phyloP scores from a whole-genome alignment of 2,797 vertebrate species.

The Allobates femoralis region DNA sequence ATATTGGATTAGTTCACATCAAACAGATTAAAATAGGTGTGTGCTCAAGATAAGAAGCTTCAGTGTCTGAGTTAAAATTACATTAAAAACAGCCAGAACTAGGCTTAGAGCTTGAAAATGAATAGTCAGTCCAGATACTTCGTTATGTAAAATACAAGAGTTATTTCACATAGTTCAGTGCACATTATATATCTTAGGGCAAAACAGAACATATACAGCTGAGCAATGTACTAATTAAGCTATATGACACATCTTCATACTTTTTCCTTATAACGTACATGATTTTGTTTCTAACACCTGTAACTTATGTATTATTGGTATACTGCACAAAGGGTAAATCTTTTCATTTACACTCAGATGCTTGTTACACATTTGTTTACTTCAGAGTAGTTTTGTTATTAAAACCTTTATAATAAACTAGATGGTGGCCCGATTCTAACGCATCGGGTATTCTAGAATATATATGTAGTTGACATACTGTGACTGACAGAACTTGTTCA shows the following conservation, averaged over 20 bases:
- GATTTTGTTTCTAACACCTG: neutral
- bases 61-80: slow-evolving; percentile 55
- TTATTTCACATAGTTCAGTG: slow-evolving; percentile 27
- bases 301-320: neutral
- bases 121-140: slow-evolving; percentile 15
- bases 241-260: neutral
- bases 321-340: neutral
- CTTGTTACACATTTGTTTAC: neutral
- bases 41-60: slow-evolving; percentile 53
- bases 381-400: neutral
- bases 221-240: neutral
- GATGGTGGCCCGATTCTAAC: too few relatives aligned
- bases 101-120: slow-evolving; percentile 34
- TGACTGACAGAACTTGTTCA: too few relatives aligned
- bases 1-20: slow-evolving; percentile 64
- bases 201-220: neutral
- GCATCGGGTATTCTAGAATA: too few relatives aligned
- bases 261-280: neutral
- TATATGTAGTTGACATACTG: too few relatives aligned
- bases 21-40: slow-evolving; percentile 64
- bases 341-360: neutral
- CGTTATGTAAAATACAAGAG: slow-evolving; percentile 11
- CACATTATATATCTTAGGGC: slow-evolving; percentile 23
- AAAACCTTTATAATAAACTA: neutral
- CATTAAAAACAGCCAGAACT: slow-evolving; percentile 47